Percentiles rank a stretch among this genome's conserved stretches.
These are phyloP conservation scores for Ammodytes dubius DNA, from an alignment of 2,113 vertebrate genomes.

Conservation along the genomic window DNA sequence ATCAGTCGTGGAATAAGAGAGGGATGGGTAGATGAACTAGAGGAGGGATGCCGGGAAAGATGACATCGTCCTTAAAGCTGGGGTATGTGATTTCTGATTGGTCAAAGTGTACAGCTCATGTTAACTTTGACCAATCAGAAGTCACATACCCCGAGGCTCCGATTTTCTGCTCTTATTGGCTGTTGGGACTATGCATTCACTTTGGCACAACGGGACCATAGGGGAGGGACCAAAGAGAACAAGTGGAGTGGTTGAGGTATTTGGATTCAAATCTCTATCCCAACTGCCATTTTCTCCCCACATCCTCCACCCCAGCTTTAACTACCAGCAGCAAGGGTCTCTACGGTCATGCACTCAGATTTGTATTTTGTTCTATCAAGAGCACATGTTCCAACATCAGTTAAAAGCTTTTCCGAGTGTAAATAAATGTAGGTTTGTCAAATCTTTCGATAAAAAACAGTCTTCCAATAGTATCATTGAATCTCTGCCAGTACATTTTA, in stretches of 20 bases:
- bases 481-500: background rate
- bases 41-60: background rate
- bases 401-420: background rate
- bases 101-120: too few relatives aligned
- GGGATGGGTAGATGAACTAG: background rate
- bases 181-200: too few relatives aligned
- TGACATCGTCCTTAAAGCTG: constrained; percentile 48
- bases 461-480: background rate
- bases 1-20: constrained; percentile 7
- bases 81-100: too few relatives aligned
- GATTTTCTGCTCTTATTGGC: too few relatives aligned
- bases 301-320: background rate
- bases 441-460: background rate
- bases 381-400: background rate
- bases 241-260: too few relatives aligned
- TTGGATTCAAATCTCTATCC: too few relatives aligned
- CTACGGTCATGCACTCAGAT: constrained; percentile 56
- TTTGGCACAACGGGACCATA: too few relatives aligned
- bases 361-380: background rate
- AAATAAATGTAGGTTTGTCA: constrained; percentile 1
- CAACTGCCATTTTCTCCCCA: too few relatives aligned
- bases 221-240: too few relatives aligned
- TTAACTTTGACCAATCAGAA: too few relatives aligned
- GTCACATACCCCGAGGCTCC: too few relatives aligned
- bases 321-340: constrained; percentile 72